A percentile compares a stretch with the other conserved stretches of the same genome.
phyloP scores from a whole-genome alignment of 1,140 invertebrate species.

The Drosophila tristis region DNA sequence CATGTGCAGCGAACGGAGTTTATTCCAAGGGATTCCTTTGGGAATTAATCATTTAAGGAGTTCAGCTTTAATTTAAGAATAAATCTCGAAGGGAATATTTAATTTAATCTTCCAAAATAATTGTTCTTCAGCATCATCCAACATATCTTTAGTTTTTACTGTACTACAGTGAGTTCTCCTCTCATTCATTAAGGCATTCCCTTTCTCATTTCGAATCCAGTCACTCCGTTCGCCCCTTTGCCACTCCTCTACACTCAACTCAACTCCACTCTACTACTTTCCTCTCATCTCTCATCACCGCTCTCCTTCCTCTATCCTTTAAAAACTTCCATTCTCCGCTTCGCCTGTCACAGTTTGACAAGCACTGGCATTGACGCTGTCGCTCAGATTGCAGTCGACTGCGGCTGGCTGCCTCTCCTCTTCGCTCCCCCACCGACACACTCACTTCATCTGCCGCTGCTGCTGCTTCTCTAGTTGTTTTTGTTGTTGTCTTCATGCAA shows the following conservation, averaged over 20 bases:
- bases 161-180: constrained; percentile 1
- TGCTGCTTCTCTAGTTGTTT: constrained; percentile 32
- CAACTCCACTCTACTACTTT: too few relatives aligned
- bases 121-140: background rate
- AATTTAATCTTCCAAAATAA: too few relatives aligned
- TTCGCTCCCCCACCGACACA: background rate
- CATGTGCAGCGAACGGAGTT: too few relatives aligned
- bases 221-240: too few relatives aligned
- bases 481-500: constrained; percentile 50
- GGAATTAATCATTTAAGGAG: too few relatives aligned
- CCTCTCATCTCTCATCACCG: too few relatives aligned
- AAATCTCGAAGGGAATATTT: too few relatives aligned
- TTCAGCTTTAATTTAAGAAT: too few relatives aligned
- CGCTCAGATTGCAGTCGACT: constrained; percentile 44
- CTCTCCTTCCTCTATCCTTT: constrained; percentile 25
- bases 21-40: too few relatives aligned
- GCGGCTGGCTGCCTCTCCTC: background rate
- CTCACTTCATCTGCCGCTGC: constrained; percentile 11
- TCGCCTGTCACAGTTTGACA: constrained; percentile 61
- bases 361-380: constrained; percentile 51
- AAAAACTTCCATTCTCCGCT: background rate
- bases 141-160: constrained; percentile 22
- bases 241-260: too few relatives aligned
- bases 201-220: constrained; percentile 15
- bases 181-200: constrained; percentile 33